Conservation (phyloP, 1,140 invertebrate species). For the Triops longicaudatus region DNA sequence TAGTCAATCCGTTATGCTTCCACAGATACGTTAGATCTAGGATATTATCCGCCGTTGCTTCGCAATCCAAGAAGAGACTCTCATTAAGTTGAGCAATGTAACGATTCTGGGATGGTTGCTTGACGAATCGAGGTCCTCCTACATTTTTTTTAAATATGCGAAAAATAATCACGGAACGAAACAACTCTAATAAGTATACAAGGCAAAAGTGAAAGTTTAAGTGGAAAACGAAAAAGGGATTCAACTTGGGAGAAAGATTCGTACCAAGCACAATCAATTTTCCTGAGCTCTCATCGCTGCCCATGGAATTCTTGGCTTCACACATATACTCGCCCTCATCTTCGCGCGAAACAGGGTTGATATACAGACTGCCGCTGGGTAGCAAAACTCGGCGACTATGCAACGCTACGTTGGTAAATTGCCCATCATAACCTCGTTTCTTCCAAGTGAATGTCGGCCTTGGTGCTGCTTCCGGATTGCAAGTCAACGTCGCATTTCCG, state of each 20-base stretch:
- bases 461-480: slow-evolving; percentile 90
- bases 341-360: slow-evolving; percentile 71
- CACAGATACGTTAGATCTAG: slow-evolving; percentile 83
- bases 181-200: too few species aligned
- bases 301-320: slow-evolving; percentile 63
- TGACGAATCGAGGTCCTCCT: slow-evolving; percentile 60
- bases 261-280: slow-evolving; percentile 69
- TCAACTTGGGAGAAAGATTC: slow-evolving; percentile 39
- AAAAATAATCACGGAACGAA: too few species aligned
- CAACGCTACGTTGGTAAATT: slow-evolving; percentile 49
- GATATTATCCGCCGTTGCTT: slow-evolving; percentile 66
- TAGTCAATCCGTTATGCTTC: slow-evolving; percentile 74
- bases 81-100: slow-evolving; percentile 58
- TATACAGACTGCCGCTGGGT: slow-evolving; percentile 74
- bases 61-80: slow-evolving; percentile 65
- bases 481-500: slow-evolving; percentile 83
- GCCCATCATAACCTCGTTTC: slow-evolving; percentile 62
- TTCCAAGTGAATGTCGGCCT: slow-evolving; percentile 81
- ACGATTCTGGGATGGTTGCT: slow-evolving; percentile 50
- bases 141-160: too few species aligned
- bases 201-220: too few species aligned
- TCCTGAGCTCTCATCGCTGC: slow-evolving; percentile 68
- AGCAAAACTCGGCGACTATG: slow-evolving; percentile 69
- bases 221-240: slow-evolving; percentile 3
- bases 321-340: slow-evolving; percentile 87